phyloP scores from a whole-genome alignment of 2,888 invertebrate genomes.

The Chalcosyrphus nemorum region DNA sequence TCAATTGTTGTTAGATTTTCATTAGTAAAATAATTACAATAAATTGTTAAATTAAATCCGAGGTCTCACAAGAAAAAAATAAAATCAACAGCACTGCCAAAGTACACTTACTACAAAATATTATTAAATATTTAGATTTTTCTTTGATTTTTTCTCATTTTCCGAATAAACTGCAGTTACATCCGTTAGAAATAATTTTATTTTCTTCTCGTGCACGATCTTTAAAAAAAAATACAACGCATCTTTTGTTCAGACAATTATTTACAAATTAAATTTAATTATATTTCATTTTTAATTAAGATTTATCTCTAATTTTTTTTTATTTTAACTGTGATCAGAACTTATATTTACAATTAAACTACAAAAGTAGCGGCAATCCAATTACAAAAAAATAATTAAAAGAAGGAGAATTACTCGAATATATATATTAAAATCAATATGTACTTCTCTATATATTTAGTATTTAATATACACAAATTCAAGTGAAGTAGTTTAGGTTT shows the following conservation, averaged over 20 bases:
- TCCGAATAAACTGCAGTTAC: not conserved
- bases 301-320: conserved; percentile 22
- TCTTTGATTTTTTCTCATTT: not conserved
- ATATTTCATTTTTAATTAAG: not conserved
- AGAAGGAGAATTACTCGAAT: conserved; percentile 56
- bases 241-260: conserved; percentile 9
- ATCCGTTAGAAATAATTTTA: not conserved
- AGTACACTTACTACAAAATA: conserved; percentile 55
- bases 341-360: conserved; percentile 76
- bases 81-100: conserved; percentile 69
- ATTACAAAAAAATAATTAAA: conserved; percentile 73
- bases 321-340: conserved; percentile 76
- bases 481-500: conserved; percentile 67
- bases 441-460: conserved; percentile 51
- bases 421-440: conserved; percentile 35
- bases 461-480: conserved; percentile 58
- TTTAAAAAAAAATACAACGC: not conserved
- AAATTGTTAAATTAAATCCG: conserved; percentile 47
- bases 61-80: conserved; percentile 54
- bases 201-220: not conserved
- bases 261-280: conserved; percentile 14
- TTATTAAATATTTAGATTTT: not conserved
- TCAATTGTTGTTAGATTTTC: conserved; percentile 68
- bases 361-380: conserved; percentile 72
- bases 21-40: conserved; percentile 50